A percentile compares a stretch with the other conserved stretches of the same genome.
phyloP scores from a whole-genome alignment of 2,797 vertebrate species.

The Etheostoma nigrum region DNA sequence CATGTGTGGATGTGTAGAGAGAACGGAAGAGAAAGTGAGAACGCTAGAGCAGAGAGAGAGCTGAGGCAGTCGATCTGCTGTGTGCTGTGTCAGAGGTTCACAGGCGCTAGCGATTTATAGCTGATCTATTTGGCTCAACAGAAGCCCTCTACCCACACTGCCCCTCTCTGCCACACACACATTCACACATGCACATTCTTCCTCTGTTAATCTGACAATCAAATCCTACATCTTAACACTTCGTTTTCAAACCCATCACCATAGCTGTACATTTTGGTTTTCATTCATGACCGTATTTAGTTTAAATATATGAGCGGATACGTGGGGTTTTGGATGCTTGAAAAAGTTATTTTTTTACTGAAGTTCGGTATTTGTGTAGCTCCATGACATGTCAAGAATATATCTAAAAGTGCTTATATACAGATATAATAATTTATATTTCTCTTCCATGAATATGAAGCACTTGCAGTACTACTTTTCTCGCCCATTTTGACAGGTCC shows the following conservation, averaged over 20 bases:
- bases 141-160: conserved; percentile 50
- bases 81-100: conserved; percentile 81
- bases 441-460: conserved; percentile 9
- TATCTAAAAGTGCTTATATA: not conserved
- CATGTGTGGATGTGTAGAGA: conserved; percentile 25
- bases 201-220: conserved; percentile 10
- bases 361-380: not conserved
- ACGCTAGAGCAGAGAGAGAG: conserved; percentile 46
- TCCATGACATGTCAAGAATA: conserved; percentile 7
- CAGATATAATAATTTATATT: not conserved
- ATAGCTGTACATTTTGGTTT: not conserved
- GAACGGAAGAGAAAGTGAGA: conserved; percentile 36
- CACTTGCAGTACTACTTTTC: not conserved
- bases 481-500: conserved; percentile 79
- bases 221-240: not conserved
- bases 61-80: conserved; percentile 69
- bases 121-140: conserved; percentile 68
- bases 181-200: not conserved
- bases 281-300: not conserved
- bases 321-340: not conserved
- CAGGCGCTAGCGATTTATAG: conserved; percentile 65
- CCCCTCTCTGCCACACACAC: conserved; percentile 19
- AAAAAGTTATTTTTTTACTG: not conserved
- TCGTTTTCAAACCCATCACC: not conserved
- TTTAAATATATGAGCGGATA: not conserved